Conservation (phyloP, 1,140 invertebrate species). For the Drosophila asahinai region DNA sequence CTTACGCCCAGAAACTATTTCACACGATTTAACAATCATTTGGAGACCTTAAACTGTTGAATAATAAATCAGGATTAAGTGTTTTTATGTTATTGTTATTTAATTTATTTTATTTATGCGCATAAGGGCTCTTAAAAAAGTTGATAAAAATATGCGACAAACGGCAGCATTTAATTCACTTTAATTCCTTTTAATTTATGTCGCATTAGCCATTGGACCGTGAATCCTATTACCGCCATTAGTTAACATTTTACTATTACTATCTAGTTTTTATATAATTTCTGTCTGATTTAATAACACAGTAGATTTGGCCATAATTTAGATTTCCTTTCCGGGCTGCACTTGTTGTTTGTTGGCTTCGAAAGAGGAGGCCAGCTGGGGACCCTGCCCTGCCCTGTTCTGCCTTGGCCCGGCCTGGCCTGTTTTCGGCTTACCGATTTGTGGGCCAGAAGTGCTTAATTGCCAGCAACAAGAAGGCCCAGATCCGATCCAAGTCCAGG, state of each 20-base stretch:
- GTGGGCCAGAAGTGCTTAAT: constrained; percentile 52
- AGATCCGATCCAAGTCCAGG: constrained; percentile 16
- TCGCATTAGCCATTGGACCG: no score
- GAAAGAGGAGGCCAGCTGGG: background rate
- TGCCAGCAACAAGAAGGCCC: constrained; percentile 24
- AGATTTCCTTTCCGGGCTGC: background rate
- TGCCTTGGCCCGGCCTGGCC: background rate
- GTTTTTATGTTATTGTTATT: no score
- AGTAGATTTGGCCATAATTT: background rate
- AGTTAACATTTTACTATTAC: background rate
- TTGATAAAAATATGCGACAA: background rate
- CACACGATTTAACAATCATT: no score
- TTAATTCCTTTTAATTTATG: no score
- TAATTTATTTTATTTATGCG: no score
- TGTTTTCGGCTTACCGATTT: constrained; percentile 30
- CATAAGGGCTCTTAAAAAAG: no score
- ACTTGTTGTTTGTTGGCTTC: background rate
- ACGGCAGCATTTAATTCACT: no score
- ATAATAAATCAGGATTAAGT: no score
- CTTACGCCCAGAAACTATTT: no score
- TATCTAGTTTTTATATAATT: background rate
- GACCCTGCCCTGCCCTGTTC: constrained; percentile 9
- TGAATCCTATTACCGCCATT: background rate
- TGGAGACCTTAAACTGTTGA: no score
- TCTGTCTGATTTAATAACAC: background rate